Base-by-base conservation (phyloP, 2,888 invertebrate species). In the Arrhopalites spinosus region DNA sequence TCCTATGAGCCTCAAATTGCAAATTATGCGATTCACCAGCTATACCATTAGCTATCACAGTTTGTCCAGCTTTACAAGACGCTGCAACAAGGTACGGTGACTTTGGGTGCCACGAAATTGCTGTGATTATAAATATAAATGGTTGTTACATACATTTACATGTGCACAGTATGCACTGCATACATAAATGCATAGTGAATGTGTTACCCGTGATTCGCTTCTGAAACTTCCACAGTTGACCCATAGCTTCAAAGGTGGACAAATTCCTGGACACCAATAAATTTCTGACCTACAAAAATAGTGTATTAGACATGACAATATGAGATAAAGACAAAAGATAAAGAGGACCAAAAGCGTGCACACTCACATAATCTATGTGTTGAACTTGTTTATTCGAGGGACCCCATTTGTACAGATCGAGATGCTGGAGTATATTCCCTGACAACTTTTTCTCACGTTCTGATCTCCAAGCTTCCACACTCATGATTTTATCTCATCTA, bases 51-150 rank as follows among this genome's bases (percentile, higher is more conserved):
- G 75, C 15, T 29, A 66, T 11, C 27, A 74, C 53, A 53, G 79
- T 78, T 50, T 79, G 79, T 1, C 82, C 82, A 59, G 75, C 77
- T 73, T 82, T 82, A 13, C 76, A 77, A 11, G 77, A 81, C 45
- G 75, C 77, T 1, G 77, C 80, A 8, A 78, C 27, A 0, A 73
- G 25, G 45, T 77, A 79, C 2, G 80, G 80, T 53, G 74, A 50
- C 20, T 66, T 73, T 15, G 77, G 76, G 64, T 81, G 81, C 82
- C 82, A 82, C 3, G 59, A 43, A 0, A 81, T 0, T 13, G 79
- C 74, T 74, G 29, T 11, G 23, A 50, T 15, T 20, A 25, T 5
- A 30, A 30, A 7, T 2, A 71, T 29, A 2, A 15, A 17, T 2
- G 15, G 50, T 45, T 47, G 1, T 20, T 66, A 36, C 17, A 43